These are phyloP conservation scores for Gryllus bimaculatus DNA, from an alignment of 1,140 invertebrate species.

Conservation along the genomic window DNA sequence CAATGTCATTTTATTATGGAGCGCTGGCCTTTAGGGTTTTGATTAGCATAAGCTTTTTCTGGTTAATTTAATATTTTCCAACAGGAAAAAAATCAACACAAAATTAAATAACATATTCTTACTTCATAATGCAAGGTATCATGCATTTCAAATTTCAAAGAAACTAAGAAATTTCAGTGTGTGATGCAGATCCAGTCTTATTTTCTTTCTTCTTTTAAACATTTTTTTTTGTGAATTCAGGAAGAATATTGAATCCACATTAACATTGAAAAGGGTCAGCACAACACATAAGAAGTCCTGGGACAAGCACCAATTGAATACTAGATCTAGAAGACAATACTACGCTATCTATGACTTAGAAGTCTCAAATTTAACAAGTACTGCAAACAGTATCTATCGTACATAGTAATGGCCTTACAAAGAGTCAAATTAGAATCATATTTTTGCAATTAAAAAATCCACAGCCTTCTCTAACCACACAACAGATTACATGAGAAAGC, in stretches of 20 bases:
- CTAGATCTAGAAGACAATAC: not conserved
- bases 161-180: not conserved
- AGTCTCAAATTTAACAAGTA: not conserved
- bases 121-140: too few species aligned
- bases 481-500: not conserved
- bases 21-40: too few species aligned
- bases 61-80: too few species aligned
- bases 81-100: too few species aligned
- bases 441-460: not conserved
- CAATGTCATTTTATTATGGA: too few species aligned
- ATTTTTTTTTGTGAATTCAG: not conserved
- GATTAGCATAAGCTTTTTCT: too few species aligned
- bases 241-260: not conserved
- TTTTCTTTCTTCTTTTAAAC: not conserved
- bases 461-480: not conserved
- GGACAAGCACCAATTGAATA: not conserved
- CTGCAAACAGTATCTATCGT: not conserved
- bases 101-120: too few species aligned
- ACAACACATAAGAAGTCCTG: not conserved
- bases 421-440: not conserved
- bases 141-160: not conserved
- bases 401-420: not conserved
- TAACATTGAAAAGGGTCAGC: not conserved
- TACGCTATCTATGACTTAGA: not conserved
- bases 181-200: not conserved